Base-by-base conservation (phyloP, 92 coral and sea anemone species). In the Plumapathes pennacea region DNA sequence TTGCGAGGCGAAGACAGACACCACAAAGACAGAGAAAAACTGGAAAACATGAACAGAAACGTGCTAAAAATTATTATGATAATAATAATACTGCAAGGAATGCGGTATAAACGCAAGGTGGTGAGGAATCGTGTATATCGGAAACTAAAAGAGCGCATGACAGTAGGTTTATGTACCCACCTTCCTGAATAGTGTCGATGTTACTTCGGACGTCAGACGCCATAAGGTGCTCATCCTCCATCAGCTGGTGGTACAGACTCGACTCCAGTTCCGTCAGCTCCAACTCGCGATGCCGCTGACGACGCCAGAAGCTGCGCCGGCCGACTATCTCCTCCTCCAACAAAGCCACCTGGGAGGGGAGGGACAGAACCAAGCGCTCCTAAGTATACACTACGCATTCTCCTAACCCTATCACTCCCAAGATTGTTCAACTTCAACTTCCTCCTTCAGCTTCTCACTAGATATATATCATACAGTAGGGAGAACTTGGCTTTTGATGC, bases 221-320 rank as follows among this genome's bases (percentile, higher is more conserved):
- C 25, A 88, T 72, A 22, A 92, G 64, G 42, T 88, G 48, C 37
- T 92, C 76, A 32, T 88, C 82, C 57, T 88, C 85, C 79, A 84
- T 56, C 43, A 92, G 59, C 47, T 84, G 84, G 38, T 76, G 73
- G 32, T 82, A 65, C 20, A 92, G 43, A 25, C 64, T 60, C 21
- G 96, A 72, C 60, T 88, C 96, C 12, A 68, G 72, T 34, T 80
- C 78, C 7, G 86, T 69, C 72, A 88, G 70, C 66, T 91, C 97
- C 7, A 76, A 78, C 49, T 91, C 97, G 55, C 97, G 97, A 49
- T 91, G 97, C 13, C 96, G 84, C 59, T 91, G 97, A 14, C 97
- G 96, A 40, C 97, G 89, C 97, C 97, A 91, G 87, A 88, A 91
- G 73, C 97, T 91, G 24, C 86, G 87, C 29, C 97, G 86, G 28